Evolutionary conservation across 2,113 vertebrate genomes (phyloP).

Genomic region (Centropus unirufus): DNA sequence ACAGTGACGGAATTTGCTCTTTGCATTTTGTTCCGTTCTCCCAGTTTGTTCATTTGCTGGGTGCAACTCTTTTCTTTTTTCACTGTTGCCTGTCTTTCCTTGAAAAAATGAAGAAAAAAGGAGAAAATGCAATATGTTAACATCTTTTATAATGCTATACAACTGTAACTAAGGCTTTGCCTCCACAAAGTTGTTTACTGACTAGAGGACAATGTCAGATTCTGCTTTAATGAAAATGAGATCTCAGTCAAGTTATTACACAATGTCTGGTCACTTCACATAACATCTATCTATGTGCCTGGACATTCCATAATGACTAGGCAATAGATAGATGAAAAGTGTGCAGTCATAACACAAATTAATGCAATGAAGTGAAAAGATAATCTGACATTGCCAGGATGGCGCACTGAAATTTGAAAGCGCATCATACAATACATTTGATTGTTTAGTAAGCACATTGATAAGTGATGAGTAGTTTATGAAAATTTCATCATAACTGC

Average conservation of each 20-base stretch:
- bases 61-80: slow-evolving; percentile 84
- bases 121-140: slow-evolving; percentile 3
- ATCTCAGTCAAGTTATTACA: slow-evolving; percentile 38
- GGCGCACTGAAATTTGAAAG: slow-evolving; percentile 1
- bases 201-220: background rate
- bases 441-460: background rate
- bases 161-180: background rate
- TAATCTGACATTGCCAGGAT: slow-evolving; percentile 17
- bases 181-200: background rate
- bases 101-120: background rate
- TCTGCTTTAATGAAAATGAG: slow-evolving; percentile 34
- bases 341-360: slow-evolving; percentile 25
- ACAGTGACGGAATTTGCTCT: slow-evolving; percentile 92
- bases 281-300: slow-evolving; percentile 55
- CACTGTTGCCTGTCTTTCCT: slow-evolving; percentile 89
- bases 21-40: slow-evolving; percentile 89
- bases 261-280: slow-evolving; percentile 34
- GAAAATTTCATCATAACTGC: background rate
- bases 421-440: background rate
- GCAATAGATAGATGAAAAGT: slow-evolving; percentile 42
- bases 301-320: slow-evolving; percentile 28
- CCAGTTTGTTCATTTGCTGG: slow-evolving; percentile 80
- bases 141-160: background rate
- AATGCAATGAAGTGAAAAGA: slow-evolving; percentile 57
- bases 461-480: background rate